Evolutionary conservation across 2,797 vertebrate genomes (phyloP).

Genomic region (Cichlasoma orientale): DNA sequence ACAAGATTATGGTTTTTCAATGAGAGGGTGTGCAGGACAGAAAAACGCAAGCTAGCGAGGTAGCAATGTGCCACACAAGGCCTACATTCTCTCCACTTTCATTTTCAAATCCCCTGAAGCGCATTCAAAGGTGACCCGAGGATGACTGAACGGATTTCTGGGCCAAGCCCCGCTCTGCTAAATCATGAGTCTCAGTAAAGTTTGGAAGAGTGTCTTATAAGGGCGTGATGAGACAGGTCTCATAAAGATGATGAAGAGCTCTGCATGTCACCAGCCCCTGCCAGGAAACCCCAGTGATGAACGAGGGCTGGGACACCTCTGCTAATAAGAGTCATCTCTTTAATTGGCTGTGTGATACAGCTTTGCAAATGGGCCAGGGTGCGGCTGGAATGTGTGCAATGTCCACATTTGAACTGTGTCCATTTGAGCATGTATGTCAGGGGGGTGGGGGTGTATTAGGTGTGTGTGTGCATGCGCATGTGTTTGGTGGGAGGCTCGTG

Average conservation of each 20-base stretch:
- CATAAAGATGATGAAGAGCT: conserved; percentile 77
- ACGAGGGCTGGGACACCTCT: conserved; percentile 71
- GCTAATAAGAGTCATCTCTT: conserved; percentile 82
- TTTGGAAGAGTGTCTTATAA: conserved; percentile 79
- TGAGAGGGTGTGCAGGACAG: conserved; percentile 8
- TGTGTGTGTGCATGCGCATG: conserved; percentile 16
- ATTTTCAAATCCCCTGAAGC: conserved; percentile 47
- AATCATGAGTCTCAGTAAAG: conserved; percentile 75
- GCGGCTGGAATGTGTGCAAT: not conserved
- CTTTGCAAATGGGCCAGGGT: conserved; percentile 61
- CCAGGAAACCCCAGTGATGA: conserved; percentile 78
- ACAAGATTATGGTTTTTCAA: conserved; percentile 63
- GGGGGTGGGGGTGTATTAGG: not conserved
- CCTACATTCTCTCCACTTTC: conserved; percentile 9
- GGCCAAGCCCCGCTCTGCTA: conserved; percentile 62
- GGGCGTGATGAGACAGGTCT: conserved; percentile 77
- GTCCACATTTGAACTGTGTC: conserved; percentile 7
- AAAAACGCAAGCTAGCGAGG: conserved; percentile 22
- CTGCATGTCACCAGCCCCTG: conserved; percentile 59
- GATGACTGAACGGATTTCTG: conserved; percentile 58
- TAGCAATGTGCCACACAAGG: not conserved
- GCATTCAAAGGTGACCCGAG: conserved; percentile 70
- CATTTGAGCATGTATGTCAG: conserved; percentile 14
- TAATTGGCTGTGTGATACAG: conserved; percentile 76
- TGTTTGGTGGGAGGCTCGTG: conserved; percentile 4